These are phyloP conservation scores for Hydropotes inermis DNA, from an alignment of 2,113 vertebrate species.

Conservation along the genomic window DNA sequence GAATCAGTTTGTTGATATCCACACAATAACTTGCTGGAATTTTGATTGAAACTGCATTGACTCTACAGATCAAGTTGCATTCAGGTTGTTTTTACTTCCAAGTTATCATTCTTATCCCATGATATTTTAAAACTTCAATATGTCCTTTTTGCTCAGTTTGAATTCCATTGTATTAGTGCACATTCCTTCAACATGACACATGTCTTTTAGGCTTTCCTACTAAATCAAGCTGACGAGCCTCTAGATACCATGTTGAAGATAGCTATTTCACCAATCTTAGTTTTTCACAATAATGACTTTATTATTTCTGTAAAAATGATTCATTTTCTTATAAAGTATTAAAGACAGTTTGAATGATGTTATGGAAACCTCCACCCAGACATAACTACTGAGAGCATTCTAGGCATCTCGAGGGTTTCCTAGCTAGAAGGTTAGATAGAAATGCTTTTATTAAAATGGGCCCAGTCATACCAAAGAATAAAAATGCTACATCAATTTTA, in stretches of 20 bases:
- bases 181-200: constrained; percentile 48
- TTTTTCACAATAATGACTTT: neutral
- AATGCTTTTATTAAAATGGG: neutral
- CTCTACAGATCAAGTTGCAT: neutral
- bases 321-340: neutral
- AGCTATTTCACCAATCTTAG: neutral
- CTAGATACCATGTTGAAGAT: neutral
- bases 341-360: neutral
- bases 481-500: neutral
- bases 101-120: neutral
- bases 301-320: constrained; percentile 42
- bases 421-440: neutral
- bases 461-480: neutral
- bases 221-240: neutral
- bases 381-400: neutral
- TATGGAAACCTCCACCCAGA: neutral
- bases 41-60: neutral
- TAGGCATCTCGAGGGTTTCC: neutral
- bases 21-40: neutral
- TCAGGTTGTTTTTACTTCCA: neutral
- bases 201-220: neutral
- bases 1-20: neutral
- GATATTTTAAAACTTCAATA: neutral
- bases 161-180: neutral
- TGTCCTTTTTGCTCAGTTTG: neutral